These are phyloP conservation scores for Colinus virginianus DNA, from an alignment of 2,113 vertebrate genomes.

Conservation along the genomic window DNA sequence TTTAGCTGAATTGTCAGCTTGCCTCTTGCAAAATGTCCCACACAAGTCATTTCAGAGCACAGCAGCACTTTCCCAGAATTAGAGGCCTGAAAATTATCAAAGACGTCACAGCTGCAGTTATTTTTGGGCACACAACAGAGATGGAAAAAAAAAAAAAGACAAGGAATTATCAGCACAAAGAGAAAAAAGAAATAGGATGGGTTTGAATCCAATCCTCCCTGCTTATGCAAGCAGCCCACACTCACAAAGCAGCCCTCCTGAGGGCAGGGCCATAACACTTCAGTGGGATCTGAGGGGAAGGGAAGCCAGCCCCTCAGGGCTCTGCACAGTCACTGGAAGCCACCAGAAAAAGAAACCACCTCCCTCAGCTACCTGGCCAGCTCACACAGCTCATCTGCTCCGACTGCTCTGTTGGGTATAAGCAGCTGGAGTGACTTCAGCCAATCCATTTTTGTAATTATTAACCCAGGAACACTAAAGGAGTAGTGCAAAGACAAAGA, in stretches of 20 bases:
- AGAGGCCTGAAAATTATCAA: not conserved
- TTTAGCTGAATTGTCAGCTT: not conserved
- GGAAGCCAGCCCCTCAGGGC: too few relatives aligned
- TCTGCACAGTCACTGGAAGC: not conserved
- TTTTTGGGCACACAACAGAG: not conserved
- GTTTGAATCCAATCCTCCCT: not conserved
- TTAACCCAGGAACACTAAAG: not conserved
- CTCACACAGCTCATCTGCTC: accelerated
- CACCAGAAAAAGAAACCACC: not conserved
- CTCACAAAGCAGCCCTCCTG: not conserved
- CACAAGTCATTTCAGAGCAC: not conserved
- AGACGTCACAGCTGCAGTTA: not conserved
- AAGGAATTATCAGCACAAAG: not conserved
- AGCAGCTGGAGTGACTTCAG: not conserved
- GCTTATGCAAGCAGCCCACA: accelerated
- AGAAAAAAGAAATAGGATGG: not conserved
- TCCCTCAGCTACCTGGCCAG: not conserved
- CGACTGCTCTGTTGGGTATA: not conserved
- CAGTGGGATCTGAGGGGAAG: not conserved
- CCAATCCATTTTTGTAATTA: not conserved
- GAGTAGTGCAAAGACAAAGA: not conserved
- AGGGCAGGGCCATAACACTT: accelerated
- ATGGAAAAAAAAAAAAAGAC: not conserved
- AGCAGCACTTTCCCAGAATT: not conserved
- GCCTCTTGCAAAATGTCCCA: not conserved